phyloP scores from a whole-genome alignment of 2,113 vertebrate species.

The Scopus umbretta region DNA sequence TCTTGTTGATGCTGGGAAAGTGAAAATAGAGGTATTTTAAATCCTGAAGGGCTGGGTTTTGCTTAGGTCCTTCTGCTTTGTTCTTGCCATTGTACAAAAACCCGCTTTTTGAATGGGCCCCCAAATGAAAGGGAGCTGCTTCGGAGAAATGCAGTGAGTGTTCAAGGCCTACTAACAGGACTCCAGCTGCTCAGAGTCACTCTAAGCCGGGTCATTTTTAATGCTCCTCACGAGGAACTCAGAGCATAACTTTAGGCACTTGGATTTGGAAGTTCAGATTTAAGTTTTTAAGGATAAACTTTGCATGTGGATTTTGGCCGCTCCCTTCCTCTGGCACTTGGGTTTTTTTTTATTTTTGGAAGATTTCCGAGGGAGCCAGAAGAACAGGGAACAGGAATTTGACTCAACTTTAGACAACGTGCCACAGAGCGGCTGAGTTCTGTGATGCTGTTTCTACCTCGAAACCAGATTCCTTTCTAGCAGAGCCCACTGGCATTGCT shows the following conservation, averaged over 20 bases:
- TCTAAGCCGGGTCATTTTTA: neutral
- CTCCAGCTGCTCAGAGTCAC: neutral
- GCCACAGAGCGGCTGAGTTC: neutral
- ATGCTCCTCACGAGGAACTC: neutral
- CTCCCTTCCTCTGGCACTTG: neutral
- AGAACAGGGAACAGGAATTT: neutral
- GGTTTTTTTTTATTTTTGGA: neutral
- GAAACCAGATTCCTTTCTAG: neutral
- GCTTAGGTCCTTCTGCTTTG: neutral
- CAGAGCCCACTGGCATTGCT: neutral
- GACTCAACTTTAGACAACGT: neutral
- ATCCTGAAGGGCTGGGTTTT: neutral
- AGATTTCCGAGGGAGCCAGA: neutral
- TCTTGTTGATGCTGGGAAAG: neutral
- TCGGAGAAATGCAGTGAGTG: neutral
- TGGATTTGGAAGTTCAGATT: neutral
- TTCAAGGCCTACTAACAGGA: neutral
- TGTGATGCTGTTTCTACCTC: neutral
- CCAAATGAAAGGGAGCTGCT: neutral
- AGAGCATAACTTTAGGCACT: neutral
- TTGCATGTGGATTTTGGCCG: neutral
- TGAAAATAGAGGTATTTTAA: neutral
- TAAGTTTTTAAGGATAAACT: neutral
- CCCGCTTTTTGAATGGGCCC: neutral
- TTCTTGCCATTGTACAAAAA: neutral